A percentile compares a stretch with the other conserved stretches of the same genome.
These are phyloP conservation scores for Epizoanthus stellaris DNA, from an alignment of 92 coral and sea anemone species.

Conservation along the genomic window DNA sequence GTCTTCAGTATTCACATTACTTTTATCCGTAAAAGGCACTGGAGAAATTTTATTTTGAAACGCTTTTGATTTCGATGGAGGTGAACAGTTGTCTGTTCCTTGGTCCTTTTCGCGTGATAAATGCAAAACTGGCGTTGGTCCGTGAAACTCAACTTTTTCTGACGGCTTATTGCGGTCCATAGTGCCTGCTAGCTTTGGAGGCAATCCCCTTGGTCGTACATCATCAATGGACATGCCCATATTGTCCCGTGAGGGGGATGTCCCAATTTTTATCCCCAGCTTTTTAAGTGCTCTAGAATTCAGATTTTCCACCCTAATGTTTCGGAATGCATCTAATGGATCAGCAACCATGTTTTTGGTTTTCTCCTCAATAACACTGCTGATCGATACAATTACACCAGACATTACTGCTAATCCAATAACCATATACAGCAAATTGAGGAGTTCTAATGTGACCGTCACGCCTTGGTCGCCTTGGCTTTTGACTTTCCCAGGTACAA, in stretches of 20 bases:
- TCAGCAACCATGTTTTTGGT: constrained; percentile 88
- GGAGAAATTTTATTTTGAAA: constrained; percentile 44
- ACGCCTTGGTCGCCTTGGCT: constrained; percentile 36
- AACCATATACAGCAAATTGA: constrained; percentile 92
- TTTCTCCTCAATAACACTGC: constrained; percentile 97
- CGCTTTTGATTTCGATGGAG: constrained; percentile 26
- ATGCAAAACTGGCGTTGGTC: constrained; percentile 88
- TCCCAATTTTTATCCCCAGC: constrained; percentile 85
- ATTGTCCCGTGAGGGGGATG: constrained; percentile 26
- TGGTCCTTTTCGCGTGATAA: constrained; percentile 47
- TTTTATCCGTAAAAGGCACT: neutral
- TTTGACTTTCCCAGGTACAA: constrained; percentile 71
- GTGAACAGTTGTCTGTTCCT: neutral
- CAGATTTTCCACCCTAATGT: constrained; percentile 82
- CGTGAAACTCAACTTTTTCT: constrained; percentile 84
- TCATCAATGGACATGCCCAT: constrained; percentile 57
- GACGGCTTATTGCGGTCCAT: constrained; percentile 78
- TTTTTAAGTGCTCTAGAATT: constrained; percentile 92
- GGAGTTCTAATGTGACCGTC: constrained; percentile 76
- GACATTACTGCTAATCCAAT: constrained; percentile 98
- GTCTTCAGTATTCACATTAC: neutral
- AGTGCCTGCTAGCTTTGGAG: constrained; percentile 62
- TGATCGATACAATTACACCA: constrained; percentile 94
- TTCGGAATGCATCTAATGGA: constrained; percentile 88
- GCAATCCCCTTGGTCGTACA: constrained; percentile 52